phyloP scores from a whole-genome alignment of 2,113 vertebrate genomes.

The Coturnix japonica region DNA sequence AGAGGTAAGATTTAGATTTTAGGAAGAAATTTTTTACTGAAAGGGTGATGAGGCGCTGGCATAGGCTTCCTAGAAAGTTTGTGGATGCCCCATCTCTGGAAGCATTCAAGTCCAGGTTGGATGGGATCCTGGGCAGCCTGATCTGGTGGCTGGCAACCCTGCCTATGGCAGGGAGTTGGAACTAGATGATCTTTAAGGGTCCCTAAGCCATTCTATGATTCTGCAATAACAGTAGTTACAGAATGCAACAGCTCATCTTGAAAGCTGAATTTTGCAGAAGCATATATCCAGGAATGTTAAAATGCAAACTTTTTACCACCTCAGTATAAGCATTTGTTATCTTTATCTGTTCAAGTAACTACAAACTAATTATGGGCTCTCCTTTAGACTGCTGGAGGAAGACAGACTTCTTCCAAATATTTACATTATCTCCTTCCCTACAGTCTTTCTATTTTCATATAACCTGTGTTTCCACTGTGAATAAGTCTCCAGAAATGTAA shows the following conservation, averaged over 20 bases:
- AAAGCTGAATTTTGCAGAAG: neutral
- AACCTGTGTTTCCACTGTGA: neutral
- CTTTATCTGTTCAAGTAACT: conserved; percentile 17
- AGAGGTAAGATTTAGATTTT: no score
- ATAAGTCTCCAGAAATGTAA: conserved; percentile 21
- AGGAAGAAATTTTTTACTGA: no score
- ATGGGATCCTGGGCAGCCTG: no score
- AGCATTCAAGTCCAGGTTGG: no score
- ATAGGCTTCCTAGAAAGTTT: no score
- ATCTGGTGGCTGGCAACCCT: no score
- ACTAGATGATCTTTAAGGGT: no score
- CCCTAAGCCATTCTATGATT: no score
- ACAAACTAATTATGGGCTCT: neutral
- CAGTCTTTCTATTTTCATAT: neutral
- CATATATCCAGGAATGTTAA: neutral
- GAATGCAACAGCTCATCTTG: neutral
- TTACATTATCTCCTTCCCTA: neutral
- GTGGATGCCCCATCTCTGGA: no score
- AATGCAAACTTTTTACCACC: neutral
- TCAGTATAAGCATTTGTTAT: conserved; percentile 20
- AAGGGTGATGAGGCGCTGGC: no score
- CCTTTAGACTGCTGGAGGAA: neutral
- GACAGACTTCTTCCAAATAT: conserved; percentile 13
- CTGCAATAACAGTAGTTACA: neutral
- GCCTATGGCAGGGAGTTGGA: no score